Evolutionary conservation across 1,140 invertebrate genomes (phyloP).

Genomic region (Zaprionus gabonicus): DNA sequence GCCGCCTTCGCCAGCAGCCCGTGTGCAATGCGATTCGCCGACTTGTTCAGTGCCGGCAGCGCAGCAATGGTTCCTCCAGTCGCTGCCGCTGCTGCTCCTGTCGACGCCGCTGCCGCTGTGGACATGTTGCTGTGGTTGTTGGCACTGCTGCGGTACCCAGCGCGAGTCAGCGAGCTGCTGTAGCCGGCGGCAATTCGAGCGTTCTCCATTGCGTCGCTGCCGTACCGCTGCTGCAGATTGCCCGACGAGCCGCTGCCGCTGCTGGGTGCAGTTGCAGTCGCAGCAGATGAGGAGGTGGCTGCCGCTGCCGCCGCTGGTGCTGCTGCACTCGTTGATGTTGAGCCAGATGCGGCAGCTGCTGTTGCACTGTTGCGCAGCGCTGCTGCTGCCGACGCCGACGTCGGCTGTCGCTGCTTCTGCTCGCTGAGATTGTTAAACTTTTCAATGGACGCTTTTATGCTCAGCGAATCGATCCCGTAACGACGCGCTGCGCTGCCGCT

Average conservation of each 20-base stretch:
- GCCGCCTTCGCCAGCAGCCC: constrained; percentile 29
- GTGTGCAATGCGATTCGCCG: constrained; percentile 26
- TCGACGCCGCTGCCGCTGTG: constrained; percentile 1
- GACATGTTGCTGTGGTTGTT: not conserved
- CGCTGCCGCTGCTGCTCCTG: constrained; percentile 9
- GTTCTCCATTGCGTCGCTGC: constrained; percentile 63
- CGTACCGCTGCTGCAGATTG: constrained; percentile 56
- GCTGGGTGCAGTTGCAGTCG: constrained; percentile 19
- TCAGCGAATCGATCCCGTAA: constrained; percentile 73
- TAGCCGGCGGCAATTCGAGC: constrained; percentile 62
- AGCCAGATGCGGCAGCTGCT: not conserved
- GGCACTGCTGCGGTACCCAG: constrained; percentile 58
- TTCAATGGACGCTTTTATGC: constrained; percentile 81
- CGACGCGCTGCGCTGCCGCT: constrained; percentile 47
- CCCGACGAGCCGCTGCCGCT: constrained; percentile 68
- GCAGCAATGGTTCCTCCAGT: not conserved
- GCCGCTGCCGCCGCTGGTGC: not conserved
- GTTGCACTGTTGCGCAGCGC: not conserved
- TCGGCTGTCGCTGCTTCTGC: constrained; percentile 60
- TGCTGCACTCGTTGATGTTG: not conserved
- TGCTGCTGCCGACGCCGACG: constrained; percentile 8
- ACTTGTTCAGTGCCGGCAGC: constrained; percentile 38
- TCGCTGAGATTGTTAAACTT: constrained; percentile 79
- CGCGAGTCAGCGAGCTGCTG: constrained; percentile 72
- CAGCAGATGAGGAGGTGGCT: not conserved